Base-by-base conservation (phyloP, 64 coral and sea anemone genomes). In the Pachyseris speciosa region DNA sequence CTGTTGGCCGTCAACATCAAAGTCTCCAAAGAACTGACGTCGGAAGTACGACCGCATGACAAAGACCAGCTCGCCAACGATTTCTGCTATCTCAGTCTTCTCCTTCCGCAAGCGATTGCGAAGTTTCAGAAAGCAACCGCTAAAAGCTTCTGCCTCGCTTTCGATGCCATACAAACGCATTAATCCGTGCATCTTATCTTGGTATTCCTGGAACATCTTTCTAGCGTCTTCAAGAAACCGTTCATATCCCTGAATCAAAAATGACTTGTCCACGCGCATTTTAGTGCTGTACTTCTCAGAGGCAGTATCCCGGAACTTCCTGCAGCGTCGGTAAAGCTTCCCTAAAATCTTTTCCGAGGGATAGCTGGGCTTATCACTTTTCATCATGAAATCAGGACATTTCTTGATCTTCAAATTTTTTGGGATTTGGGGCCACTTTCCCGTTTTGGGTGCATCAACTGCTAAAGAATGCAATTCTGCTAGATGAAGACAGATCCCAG, bases 321-420 rank as follows among this genome's bases (percentile, higher is more conserved):
- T 81, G 37, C 96, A 99, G 19, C 81, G 85, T 24, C 93, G 86
- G 69, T 93, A 99, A 12, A 99, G 90, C 81, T 98, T 95, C 22
- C 96, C 96, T 26, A 99, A 58, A 10, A 99, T 37, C 66, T 95
- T 99, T 9, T 90, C 69, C 20, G 96, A 99, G 5, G 81, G 89
- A 45, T 99, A 99, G 25, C 64, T 92, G 5, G 93, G 93, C 44
- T 95, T 99, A 51, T 99, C 96, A 34, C 31, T 80, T 30, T 99
- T 99, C 96, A 99, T 99, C 96, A 99, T 99, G 65, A 99, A 99
- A 76, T 99, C 96, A 31, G 96, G 96, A 37, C 84, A 90, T 22
- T 86, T 52, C 16, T 91, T 64, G 6, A 94, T 60, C 9, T 19
- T 28, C 39, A 15, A 0, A 2, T 33, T 9, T 74, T 50, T 7